Evolutionary conservation across 2,888 invertebrate species (phyloP), one percentile per base, ranked within the genome.

Genomic region (Dione juno): DNA sequence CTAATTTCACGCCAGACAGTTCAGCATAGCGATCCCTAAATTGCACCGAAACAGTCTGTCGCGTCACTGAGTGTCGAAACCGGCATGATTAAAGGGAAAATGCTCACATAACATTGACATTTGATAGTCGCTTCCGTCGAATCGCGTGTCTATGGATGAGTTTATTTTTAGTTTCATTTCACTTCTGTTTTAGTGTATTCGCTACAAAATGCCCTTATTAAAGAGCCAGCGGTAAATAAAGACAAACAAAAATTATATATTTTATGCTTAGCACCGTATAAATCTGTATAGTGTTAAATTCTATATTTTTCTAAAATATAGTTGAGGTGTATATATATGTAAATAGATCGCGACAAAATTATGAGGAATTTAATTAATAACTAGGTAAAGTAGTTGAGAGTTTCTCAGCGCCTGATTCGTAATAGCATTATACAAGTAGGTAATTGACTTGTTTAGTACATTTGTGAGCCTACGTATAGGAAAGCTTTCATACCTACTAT

Each of bases 1-100:
- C 77, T 84, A 86, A 87, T 86, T 87, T 85, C 79, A 85, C 81
- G 83, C 81, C 76, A 75, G 80, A 80, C 79, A 76, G 81, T 78
- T 75, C 77, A 72, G 75, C 75, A 77, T 78, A 75, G 79, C 73
- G 75, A 78, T 79, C 75, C 80, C 79, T 79, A 81, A 80, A 82
- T 82, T 81, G 80, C 78, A 75, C 75, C 75, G 77, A 70, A 74
- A 72, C 74, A 70, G 74, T 59, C 72, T 73, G 70, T 66, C 72
- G 71, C 67, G 58, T 70, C 63, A 58, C 59, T 64, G 67, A 69
- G 68, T 70, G 72, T 67, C 69, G 71, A 69, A 69, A 72, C 68
- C 68, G 59, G 63, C 74, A 70, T 74, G 72, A 74, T 74, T 74
- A 74, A 74, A 74, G 70, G 66, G 72, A 54, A 73, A 71, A 66